Percentiles rank a stretch among this genome's conserved stretches.
These are phyloP conservation scores for Diadumene lineata DNA, from an alignment of 92 coral and sea anemone species.

Conservation along the genomic window DNA sequence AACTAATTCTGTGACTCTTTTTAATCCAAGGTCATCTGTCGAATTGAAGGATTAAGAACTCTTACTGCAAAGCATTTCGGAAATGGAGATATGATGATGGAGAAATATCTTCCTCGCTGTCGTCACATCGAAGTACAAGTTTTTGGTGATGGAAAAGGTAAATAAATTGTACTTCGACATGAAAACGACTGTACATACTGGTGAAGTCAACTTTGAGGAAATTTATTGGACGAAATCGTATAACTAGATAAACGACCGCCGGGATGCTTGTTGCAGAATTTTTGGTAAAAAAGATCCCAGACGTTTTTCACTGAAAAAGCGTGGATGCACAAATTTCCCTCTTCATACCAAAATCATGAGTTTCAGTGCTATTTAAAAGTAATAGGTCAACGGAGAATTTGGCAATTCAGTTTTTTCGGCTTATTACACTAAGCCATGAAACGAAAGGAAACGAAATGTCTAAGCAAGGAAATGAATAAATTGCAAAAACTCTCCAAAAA, in stretches of 20 bases:
- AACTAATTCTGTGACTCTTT: not conserved
- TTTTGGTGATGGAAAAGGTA: conserved; percentile 64
- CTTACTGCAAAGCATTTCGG: not conserved
- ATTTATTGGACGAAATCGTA: not conserved
- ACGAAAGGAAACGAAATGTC: too few relatives aligned
- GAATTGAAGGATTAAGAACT: not conserved
- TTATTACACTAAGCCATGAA: too few relatives aligned
- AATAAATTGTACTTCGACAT: not conserved
- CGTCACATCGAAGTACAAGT: conserved; percentile 71
- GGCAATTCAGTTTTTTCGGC: too few relatives aligned
- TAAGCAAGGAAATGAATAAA: too few relatives aligned
- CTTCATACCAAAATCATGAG: too few relatives aligned
- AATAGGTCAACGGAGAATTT: too few relatives aligned
- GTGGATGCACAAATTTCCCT: too few relatives aligned
- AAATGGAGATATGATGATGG: conserved; percentile 1
- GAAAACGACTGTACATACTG: not conserved
- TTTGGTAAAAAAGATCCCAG: not conserved
- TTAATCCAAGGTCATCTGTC: not conserved
- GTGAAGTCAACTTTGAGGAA: not conserved
- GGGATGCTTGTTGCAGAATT: not conserved
- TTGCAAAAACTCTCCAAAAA: too few relatives aligned
- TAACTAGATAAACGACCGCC: not conserved
- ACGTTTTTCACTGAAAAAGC: not conserved
- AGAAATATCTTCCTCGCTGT: conserved; percentile 41
- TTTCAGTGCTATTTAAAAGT: too few relatives aligned